Evolutionary conservation across 2,888 invertebrate genomes (phyloP), one percentile per base, ranked within the genome.

Genomic region (Dysmachus trigonus): DNA sequence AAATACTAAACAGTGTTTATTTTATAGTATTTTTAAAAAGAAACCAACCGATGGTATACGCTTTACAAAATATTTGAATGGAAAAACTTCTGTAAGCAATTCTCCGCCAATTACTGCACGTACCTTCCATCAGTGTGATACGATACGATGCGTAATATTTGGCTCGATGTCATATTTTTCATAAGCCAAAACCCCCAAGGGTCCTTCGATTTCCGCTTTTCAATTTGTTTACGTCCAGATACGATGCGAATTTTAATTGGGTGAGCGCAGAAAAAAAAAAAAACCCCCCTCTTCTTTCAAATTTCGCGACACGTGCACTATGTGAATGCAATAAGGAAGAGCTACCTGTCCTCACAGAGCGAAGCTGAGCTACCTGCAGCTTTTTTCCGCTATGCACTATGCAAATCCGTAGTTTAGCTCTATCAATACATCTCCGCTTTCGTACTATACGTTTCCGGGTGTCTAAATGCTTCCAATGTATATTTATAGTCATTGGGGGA

Each of bases 161-260:
- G 62, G 8, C 10, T 1, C n/a, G 27, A 27, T 27, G 27, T 47
- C 8, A 53, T 62, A 27, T 62, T 62, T 62, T 62, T 62, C 62
- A 27, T 27, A 18, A 10, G 10, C 62, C 62, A 5, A 62, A 8
- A n/a, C 1, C 62, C 62, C 62, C 62, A 2, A 22, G 7, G 62
- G 62, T 22, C 22, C 47, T 51, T 79, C 79, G 47, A 47, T 27
- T 30, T 87, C 81, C 53, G 85, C 41, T 85, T 87, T 82, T 85
- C 76, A 85, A 87, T 87, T 87, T 85, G 87, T 85, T 87, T 85
- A 76, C 85, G 81, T 87, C 85, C 38, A 87, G 87, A 87, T 87
- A 87, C 82, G 83, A 35, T 72, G 84, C 85, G 85, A 83, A 81
- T 87, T 87, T 83, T 86, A 86, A 87, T 87, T 87, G 71, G 72